phyloP scores from a whole-genome alignment of 2,888 invertebrate species.

The Cephus sareptanus region DNA sequence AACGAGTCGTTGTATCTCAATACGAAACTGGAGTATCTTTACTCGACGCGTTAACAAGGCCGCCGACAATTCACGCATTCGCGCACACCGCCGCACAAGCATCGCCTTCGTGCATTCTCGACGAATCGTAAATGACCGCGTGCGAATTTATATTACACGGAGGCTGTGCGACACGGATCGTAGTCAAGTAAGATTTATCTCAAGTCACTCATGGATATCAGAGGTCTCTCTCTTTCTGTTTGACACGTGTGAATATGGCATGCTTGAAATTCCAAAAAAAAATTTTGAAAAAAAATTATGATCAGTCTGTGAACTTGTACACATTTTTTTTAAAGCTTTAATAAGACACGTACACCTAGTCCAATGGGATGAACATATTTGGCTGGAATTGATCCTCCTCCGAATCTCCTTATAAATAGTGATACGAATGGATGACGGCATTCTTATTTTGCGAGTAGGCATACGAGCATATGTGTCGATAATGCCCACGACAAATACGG shows the following conservation, averaged over 20 bases:
- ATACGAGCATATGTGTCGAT: background rate
- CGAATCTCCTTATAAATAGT: background rate
- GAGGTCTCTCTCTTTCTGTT: background rate
- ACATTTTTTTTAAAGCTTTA: background rate
- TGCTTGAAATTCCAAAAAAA: background rate
- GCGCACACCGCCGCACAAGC: background rate
- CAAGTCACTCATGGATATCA: background rate
- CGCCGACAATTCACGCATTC: background rate
- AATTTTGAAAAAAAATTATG: background rate
- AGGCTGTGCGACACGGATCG: background rate
- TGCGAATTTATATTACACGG: background rate
- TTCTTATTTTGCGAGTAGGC: background rate
- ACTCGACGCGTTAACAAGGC: constrained; percentile 1
- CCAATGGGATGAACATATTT: background rate
- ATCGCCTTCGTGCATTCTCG: background rate
- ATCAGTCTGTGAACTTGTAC: background rate
- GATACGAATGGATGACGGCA: background rate
- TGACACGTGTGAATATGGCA: background rate
- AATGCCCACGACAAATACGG: constrained; percentile 3
- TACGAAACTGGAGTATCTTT: constrained; percentile 4
- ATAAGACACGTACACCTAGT: background rate
- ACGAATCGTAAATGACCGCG: background rate
- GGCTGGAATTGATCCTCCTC: background rate
- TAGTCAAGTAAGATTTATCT: background rate
- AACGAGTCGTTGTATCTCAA: background rate